Percentiles rank a stretch among this genome's conserved stretches.
These are phyloP conservation scores for Brachyistius frenatus DNA, from an alignment of 2,113 vertebrate genomes.

Conservation along the genomic window DNA sequence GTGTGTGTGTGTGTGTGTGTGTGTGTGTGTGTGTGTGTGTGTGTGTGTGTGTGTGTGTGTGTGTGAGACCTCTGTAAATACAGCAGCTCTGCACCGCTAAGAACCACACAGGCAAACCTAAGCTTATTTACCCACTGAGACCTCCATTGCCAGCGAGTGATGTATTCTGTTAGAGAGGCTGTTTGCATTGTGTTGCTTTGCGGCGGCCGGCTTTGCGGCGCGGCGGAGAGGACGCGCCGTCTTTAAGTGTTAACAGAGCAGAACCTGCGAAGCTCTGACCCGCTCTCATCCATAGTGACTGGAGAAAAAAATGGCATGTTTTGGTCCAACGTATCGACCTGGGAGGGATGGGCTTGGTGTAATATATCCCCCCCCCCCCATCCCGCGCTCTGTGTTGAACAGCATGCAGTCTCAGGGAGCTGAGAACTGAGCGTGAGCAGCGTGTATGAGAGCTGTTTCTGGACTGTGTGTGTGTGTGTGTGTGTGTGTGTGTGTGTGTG, in stretches of 20 bases:
- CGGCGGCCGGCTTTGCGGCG: constrained; percentile 9
- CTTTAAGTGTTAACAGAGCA: constrained; percentile 46
- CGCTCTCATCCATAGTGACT: constrained; percentile 29
- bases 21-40: not conserved
- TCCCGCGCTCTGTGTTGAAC: constrained; percentile 37
- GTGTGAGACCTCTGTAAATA: constrained; percentile 20
- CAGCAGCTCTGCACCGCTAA: constrained; percentile 29
- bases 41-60: constrained; percentile 6
- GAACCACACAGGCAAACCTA: constrained; percentile 43
- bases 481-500: constrained; percentile 10
- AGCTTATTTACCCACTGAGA: constrained; percentile 55
- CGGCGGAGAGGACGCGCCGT: not conserved
- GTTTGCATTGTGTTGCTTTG: constrained; percentile 30
- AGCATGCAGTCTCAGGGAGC: constrained; percentile 31
- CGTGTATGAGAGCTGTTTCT: constrained; percentile 35
- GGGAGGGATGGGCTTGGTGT: constrained; percentile 17
- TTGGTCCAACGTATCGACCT: constrained; percentile 31
- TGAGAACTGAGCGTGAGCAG: constrained; percentile 38
- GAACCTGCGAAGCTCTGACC: constrained; percentile 20
- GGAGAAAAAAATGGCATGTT: constrained; percentile 31
- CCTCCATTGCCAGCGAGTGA: constrained; percentile 34
- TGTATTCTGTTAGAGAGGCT: constrained; percentile 38
- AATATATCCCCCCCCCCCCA: constrained; percentile 21
- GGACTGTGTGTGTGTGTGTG: constrained; percentile 12
- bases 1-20: no score